Conservation (phyloP, 2,113 vertebrate species). For the Sander vitreus region DNA sequence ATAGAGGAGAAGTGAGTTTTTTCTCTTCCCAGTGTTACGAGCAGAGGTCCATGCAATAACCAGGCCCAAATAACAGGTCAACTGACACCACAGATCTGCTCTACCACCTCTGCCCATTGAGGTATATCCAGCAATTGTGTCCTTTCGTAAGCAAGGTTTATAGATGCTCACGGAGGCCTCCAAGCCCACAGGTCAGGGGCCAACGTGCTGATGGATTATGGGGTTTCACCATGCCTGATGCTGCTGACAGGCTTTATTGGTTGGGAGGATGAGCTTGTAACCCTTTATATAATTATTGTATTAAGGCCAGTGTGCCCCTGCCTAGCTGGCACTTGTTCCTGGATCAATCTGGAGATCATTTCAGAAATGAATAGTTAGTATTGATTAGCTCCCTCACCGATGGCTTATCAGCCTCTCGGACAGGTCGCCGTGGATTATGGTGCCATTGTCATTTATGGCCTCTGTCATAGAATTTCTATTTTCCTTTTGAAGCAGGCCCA, state of each 20-base stretch:
- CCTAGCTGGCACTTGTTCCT: constrained; percentile 91
- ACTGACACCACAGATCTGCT: constrained; percentile 68
- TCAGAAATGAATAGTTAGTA: constrained; percentile 99
- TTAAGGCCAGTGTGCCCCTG: constrained; percentile 92
- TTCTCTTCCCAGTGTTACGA: background rate
- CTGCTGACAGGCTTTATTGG: constrained; percentile 98
- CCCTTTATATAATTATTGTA: constrained; percentile 99
- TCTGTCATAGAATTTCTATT: constrained; percentile 90
- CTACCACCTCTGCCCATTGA: constrained; percentile 75
- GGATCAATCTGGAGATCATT: constrained; percentile 99
- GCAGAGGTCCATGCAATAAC: constrained; percentile 42
- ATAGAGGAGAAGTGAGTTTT: constrained; percentile 30
- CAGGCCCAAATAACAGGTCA: constrained; percentile 51
- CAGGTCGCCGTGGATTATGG: constrained; percentile 94
- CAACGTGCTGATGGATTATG: constrained; percentile 98
- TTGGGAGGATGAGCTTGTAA: constrained; percentile 97
- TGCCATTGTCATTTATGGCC: constrained; percentile 97
- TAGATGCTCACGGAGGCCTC: constrained; percentile 87
- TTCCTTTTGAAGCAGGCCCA: constrained; percentile 80
- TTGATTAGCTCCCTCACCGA: constrained; percentile 92
- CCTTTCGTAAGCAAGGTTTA: constrained; percentile 88
- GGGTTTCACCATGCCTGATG: constrained; percentile 91
- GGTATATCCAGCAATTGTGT: constrained; percentile 80
- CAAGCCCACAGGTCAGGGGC: constrained; percentile 92
- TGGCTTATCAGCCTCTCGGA: constrained; percentile 92